These are phyloP conservation scores for Geotrypetes seraphini DNA, from an alignment of 2,797 vertebrate genomes.

Conservation along the genomic window DNA sequence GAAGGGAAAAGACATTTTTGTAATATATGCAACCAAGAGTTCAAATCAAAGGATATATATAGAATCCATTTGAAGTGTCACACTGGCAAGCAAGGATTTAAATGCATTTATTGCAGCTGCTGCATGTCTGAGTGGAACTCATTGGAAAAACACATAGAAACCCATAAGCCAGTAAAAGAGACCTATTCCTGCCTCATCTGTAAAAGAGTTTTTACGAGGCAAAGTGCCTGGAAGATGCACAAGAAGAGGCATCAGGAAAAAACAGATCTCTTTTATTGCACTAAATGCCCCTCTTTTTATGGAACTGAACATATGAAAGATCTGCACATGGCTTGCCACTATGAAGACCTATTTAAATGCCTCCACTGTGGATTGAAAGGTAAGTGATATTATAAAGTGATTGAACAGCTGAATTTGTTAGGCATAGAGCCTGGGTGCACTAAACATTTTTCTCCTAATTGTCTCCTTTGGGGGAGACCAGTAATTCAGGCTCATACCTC, in stretches of 20 bases:
- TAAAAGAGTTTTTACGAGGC: constrained; percentile 16
- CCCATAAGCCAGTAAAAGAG: constrained; percentile 9
- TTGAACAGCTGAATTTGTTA: no score
- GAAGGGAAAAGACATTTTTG: constrained; percentile 3
- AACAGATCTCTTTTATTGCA: constrained; percentile 1
- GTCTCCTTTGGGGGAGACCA: no score
- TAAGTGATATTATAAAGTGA: constrained; percentile 29
- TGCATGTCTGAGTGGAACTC: constrained; percentile 24
- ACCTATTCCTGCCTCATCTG: constrained; percentile 10
- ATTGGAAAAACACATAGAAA: constrained; percentile 43
- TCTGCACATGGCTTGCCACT: constrained; percentile 11
- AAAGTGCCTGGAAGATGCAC: constrained; percentile 12
- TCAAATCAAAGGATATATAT: constrained; percentile 7
- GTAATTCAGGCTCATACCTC: no score
- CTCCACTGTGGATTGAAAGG: constrained; percentile 26
- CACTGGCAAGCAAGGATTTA: constrained; percentile 24
- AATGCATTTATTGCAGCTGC: constrained; percentile 32
- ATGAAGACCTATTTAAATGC: constrained; percentile 19
- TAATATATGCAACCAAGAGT: not conserved
- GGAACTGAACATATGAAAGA: constrained; percentile 19
- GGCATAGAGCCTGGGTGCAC: no score
- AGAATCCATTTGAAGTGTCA: constrained; percentile 25
- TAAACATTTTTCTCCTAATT: no score
- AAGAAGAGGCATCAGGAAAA: constrained; percentile 11
- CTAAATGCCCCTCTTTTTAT: constrained; percentile 16